These are phyloP conservation scores for Erebia epiphron DNA, from an alignment of 2,888 invertebrate species.

Conservation along the genomic window DNA sequence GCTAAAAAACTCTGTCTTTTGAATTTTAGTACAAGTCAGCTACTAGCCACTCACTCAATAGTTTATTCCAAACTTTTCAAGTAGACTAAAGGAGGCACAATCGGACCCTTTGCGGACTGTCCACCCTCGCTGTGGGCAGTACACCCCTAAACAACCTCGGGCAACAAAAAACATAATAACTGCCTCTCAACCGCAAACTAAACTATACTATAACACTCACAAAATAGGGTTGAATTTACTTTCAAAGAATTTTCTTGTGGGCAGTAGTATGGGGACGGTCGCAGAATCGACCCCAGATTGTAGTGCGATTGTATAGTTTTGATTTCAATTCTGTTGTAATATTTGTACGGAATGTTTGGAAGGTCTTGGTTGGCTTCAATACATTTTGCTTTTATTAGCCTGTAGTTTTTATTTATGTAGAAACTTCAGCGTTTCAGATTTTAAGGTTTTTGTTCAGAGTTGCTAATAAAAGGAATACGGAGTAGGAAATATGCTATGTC, in stretches of 20 bases:
- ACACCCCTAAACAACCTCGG: conserved; percentile 69
- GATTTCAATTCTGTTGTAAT: conserved; percentile 55
- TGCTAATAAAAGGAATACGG: no score
- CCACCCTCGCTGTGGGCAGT: conserved; percentile 79
- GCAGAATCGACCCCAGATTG: conserved; percentile 71
- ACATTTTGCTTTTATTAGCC: conserved; percentile 24
- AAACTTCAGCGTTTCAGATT: no score
- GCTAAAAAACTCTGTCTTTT: no score
- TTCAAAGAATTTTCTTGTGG: conserved; percentile 51
- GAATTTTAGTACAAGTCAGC: neutral
- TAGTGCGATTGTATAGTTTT: conserved; percentile 73
- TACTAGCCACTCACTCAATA: neutral
- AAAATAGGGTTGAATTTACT: conserved; percentile 39
- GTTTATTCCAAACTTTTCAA: conserved; percentile 3
- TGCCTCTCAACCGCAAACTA: conserved; percentile 43
- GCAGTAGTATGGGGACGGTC: conserved; percentile 70
- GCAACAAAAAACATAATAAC: conserved; percentile 69
- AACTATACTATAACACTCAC: conserved; percentile 46
- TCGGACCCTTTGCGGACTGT: conserved; percentile 80
- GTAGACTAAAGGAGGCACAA: conserved; percentile 59
- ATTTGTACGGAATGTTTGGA: conserved; percentile 29
- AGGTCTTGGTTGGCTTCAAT: conserved; percentile 17
- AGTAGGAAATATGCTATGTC: no score
- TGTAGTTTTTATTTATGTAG: conserved; percentile 7
- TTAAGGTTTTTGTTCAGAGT: neutral